Conservation (phyloP, 2,888 invertebrate genomes). For the Crioceris asparagi region DNA sequence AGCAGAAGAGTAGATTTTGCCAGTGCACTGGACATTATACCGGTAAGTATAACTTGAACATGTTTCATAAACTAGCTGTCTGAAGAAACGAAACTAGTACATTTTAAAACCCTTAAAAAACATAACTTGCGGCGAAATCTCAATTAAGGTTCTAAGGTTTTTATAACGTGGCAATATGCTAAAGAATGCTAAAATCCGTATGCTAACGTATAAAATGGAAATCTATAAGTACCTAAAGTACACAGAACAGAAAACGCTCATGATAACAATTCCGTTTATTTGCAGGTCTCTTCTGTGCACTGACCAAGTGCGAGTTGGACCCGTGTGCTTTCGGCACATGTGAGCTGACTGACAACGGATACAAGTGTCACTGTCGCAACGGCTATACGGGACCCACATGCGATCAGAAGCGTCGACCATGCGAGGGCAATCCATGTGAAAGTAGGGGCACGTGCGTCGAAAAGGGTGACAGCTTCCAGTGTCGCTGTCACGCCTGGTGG, state of each 20-base stretch:
- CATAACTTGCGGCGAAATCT: too few species aligned
- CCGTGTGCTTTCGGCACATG: conserved; percentile 60
- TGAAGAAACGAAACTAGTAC: too few species aligned
- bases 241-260: too few species aligned
- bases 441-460: conserved; percentile 64
- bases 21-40: conserved; percentile 63
- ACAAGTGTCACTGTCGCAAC: conserved; percentile 54
- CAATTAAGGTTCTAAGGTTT: conserved; percentile 12
- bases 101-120: too few species aligned
- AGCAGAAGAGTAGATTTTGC: conserved; percentile 50
- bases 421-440: conserved; percentile 64
- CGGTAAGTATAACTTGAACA: conserved; percentile 42
- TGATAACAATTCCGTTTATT: neutral
- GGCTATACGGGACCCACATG: conserved; percentile 60
- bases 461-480: conserved; percentile 53
- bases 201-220: too few species aligned
- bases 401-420: conserved; percentile 56
- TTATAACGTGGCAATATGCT: too few species aligned
- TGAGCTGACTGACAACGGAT: conserved; percentile 40
- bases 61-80: too few species aligned
- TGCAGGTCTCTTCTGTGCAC: conserved; percentile 62
- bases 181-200: too few species aligned
- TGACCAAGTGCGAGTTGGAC: conserved; percentile 63
- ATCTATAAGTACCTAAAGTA: too few species aligned
- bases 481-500: conserved; percentile 61